Evolutionary conservation across 1,140 invertebrate genomes (phyloP).

Genomic region (Trichoplusia ni): DNA sequence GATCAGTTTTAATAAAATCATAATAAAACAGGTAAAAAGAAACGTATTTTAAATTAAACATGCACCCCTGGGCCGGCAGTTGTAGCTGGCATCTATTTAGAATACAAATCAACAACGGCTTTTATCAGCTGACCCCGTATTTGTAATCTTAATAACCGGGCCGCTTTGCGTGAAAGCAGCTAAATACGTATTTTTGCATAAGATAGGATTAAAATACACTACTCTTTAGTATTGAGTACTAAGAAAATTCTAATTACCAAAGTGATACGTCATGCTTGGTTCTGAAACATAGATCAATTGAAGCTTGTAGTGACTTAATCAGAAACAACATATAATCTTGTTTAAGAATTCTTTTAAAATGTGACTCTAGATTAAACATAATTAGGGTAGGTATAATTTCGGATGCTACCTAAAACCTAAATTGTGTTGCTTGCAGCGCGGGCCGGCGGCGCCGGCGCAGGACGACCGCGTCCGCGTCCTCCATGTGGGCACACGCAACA

Average conservation of each 20-base stretch:
- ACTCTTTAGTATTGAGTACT: too few relatives aligned
- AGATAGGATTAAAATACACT: background rate
- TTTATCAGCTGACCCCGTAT: constrained; percentile 66
- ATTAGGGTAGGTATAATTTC: too few relatives aligned
- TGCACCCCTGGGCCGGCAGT: constrained; percentile 60
- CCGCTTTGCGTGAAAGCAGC: constrained; percentile 45
- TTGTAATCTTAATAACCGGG: constrained; percentile 64
- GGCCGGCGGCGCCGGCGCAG: constrained; percentile 24
- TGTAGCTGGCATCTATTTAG: constrained; percentile 70
- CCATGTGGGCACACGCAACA: constrained; percentile 74
- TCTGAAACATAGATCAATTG: too few relatives aligned
- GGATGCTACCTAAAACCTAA: too few relatives aligned
- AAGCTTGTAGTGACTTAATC: too few relatives aligned
- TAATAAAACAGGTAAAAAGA: constrained; percentile 52
- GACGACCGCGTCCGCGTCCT: constrained; percentile 33
- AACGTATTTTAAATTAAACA: constrained; percentile 61
- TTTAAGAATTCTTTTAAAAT: too few relatives aligned
- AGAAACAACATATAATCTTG: too few relatives aligned
- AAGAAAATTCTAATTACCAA: too few relatives aligned
- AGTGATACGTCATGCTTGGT: too few relatives aligned
- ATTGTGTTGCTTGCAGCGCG: constrained; percentile 1
- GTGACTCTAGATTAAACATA: too few relatives aligned
- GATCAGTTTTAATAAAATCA: constrained; percentile 52
- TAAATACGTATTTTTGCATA: too few relatives aligned
- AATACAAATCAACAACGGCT: constrained; percentile 69